Percentiles rank a stretch among this genome's conserved stretches.
phyloP scores from a whole-genome alignment of 1,140 invertebrate species.

The Drosophila tristis region DNA sequence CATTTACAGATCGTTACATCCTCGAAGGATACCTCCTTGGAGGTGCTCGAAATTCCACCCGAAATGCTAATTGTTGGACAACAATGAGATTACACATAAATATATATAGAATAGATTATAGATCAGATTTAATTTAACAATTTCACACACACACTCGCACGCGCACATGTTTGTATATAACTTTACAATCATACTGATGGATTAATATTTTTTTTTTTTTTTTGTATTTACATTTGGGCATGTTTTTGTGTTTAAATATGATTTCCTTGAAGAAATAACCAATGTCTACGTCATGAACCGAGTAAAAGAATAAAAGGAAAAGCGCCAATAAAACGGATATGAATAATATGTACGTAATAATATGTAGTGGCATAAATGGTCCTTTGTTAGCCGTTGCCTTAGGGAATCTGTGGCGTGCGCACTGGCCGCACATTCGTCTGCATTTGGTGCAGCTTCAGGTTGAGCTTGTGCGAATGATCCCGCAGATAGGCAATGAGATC shows the following conservation, averaged over 20 bases:
- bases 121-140: slow-evolving; percentile 35
- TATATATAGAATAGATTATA: slow-evolving; percentile 1
- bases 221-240: slow-evolving; percentile 47
- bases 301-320: slow-evolving; percentile 52
- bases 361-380: slow-evolving; percentile 7
- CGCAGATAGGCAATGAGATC: slow-evolving; percentile 85
- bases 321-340: slow-evolving; percentile 20
- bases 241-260: slow-evolving; percentile 27
- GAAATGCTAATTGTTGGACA: slow-evolving; percentile 31
- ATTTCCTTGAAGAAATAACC: slow-evolving; percentile 60
- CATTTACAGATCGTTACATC: slow-evolving; percentile 69
- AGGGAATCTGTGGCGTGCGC: slow-evolving; percentile 64
- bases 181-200: slow-evolving; percentile 6
- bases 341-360: slow-evolving; percentile 19
- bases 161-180: slow-evolving; percentile 31
- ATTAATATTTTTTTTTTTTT: slow-evolving; percentile 30
- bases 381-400: slow-evolving; percentile 13
- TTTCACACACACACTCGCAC: slow-evolving; percentile 15
- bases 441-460: slow-evolving; percentile 85
- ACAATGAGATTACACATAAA: slow-evolving; percentile 1
- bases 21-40: slow-evolving; percentile 72
- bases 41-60: slow-evolving; percentile 66
- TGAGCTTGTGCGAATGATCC: slow-evolving; percentile 85
- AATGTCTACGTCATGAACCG: slow-evolving; percentile 51
- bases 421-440: slow-evolving; percentile 68